These are phyloP conservation scores for Hippolais icterina DNA, from an alignment of 2,113 vertebrate genomes.

Conservation along the genomic window DNA sequence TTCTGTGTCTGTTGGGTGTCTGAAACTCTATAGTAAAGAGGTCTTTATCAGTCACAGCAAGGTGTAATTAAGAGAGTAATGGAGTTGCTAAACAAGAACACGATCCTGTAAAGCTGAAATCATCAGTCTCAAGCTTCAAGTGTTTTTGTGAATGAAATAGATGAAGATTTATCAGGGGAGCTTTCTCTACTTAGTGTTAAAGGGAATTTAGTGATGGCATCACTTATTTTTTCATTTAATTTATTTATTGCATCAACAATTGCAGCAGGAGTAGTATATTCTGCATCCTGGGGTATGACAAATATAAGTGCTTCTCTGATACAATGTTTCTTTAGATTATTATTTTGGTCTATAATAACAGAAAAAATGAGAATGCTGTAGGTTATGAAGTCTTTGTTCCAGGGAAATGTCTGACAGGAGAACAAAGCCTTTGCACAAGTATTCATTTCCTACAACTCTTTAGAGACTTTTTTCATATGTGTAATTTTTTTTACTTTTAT, in stretches of 20 bases:
- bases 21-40: background rate
- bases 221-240: conserved; percentile 14
- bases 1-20: background rate
- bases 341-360: conserved; percentile 19
- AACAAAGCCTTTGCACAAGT: conserved; percentile 28
- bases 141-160: conserved; percentile 3
- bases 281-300: background rate
- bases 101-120: background rate
- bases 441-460: conserved; percentile 10
- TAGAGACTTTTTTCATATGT: background rate
- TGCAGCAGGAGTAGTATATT: conserved; percentile 17
- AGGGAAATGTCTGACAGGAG: background rate
- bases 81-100: background rate
- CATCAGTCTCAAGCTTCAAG: background rate
- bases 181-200: background rate
- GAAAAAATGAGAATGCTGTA: background rate
- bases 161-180: background rate
- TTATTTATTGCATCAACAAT: conserved; percentile 33
- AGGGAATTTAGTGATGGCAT: background rate
- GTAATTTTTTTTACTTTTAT: background rate
- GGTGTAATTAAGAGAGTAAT: background rate
- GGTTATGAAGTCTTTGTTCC: conserved; percentile 36
- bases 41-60: conserved; percentile 1
- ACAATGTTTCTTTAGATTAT: conserved; percentile 19
- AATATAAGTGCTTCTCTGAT: background rate